Evolutionary conservation across 1,140 invertebrate species (phyloP).

Genomic region (Episyrphus balteatus): DNA sequence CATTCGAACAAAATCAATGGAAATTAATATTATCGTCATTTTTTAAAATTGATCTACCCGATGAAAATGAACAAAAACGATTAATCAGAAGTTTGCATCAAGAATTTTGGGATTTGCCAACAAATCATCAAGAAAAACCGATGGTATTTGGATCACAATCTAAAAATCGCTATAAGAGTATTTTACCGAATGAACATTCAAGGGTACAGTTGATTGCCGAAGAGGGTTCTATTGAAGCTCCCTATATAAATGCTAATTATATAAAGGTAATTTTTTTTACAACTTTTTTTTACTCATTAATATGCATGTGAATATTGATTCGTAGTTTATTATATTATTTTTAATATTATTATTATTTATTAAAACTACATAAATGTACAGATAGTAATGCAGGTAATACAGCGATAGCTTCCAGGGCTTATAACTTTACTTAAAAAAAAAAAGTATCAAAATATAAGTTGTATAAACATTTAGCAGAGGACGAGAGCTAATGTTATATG

Average conservation of each 20-base stretch:
- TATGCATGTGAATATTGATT: too few species aligned
- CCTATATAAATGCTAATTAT: slow-evolving; percentile 83
- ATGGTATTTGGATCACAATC: slow-evolving; percentile 77
- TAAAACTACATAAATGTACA: too few species aligned
- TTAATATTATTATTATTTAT: too few species aligned
- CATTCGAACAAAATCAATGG: neutral
- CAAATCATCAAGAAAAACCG: slow-evolving; percentile 80
- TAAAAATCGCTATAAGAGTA: slow-evolving; percentile 82
- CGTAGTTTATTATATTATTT: too few species aligned
- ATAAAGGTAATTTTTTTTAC: slow-evolving; percentile 51
- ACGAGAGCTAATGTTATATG: too few species aligned
- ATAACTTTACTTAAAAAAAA: too few species aligned
- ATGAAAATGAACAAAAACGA: slow-evolving; percentile 46
- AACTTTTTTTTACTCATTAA: too few species aligned
- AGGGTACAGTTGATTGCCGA: slow-evolving; percentile 52
- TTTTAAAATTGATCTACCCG: slow-evolving; percentile 6
- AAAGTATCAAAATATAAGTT: too few species aligned
- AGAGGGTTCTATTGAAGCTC: slow-evolving; percentile 39
- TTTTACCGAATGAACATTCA: slow-evolving; percentile 75
- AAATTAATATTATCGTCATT: neutral
- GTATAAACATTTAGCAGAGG: too few species aligned
- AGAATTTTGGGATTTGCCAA: slow-evolving; percentile 88
- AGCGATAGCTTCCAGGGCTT: too few species aligned
- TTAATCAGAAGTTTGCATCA: slow-evolving; percentile 70
- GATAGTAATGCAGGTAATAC: too few species aligned